Conservation (phyloP, 2,797 vertebrate species). For the Diplodus puntazzo region DNA sequence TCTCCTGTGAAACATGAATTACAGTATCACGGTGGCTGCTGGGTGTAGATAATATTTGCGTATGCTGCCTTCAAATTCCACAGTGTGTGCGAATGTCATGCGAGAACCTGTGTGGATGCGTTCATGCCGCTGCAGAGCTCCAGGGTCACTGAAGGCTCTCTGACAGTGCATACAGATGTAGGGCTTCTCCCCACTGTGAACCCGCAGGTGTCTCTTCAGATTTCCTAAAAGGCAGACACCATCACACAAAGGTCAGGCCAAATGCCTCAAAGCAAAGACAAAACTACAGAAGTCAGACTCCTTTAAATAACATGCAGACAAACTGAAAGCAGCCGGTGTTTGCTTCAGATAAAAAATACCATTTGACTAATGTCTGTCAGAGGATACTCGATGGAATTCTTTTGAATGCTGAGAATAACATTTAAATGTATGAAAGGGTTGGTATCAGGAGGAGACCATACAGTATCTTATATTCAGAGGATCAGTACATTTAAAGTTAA, state of each 20-base stretch:
- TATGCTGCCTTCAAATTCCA: neutral
- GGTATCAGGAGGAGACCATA: neutral
- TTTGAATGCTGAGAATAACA: neutral
- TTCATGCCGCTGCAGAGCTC: slow-evolving; percentile 95
- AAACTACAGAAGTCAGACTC: neutral
- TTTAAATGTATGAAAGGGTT: neutral
- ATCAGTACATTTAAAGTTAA: neutral
- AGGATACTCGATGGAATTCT: neutral
- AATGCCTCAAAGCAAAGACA: slow-evolving; percentile 12
- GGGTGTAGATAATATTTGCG: neutral
- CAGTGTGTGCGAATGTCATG: neutral
- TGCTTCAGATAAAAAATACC: neutral
- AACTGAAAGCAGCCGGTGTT: neutral
- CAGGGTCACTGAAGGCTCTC: slow-evolving; percentile 96
- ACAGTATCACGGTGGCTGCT: neutral
- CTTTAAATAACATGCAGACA: neutral
- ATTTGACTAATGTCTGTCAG: neutral
- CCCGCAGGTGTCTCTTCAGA: slow-evolving; percentile 95
- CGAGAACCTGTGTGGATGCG: slow-evolving; percentile 96
- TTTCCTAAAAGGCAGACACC: slow-evolving; percentile 86
- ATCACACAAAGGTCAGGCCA: slow-evolving; percentile 2
- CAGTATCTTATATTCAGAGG: neutral
- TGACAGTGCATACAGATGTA: slow-evolving; percentile 95
- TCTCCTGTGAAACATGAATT: slow-evolving; percentile 86
- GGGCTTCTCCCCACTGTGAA: slow-evolving; percentile 98